Percentiles rank a stretch among this genome's conserved stretches.
Conservation (phyloP, 2,113 vertebrate species). For the Chiloscyllium plagiosum region DNA sequence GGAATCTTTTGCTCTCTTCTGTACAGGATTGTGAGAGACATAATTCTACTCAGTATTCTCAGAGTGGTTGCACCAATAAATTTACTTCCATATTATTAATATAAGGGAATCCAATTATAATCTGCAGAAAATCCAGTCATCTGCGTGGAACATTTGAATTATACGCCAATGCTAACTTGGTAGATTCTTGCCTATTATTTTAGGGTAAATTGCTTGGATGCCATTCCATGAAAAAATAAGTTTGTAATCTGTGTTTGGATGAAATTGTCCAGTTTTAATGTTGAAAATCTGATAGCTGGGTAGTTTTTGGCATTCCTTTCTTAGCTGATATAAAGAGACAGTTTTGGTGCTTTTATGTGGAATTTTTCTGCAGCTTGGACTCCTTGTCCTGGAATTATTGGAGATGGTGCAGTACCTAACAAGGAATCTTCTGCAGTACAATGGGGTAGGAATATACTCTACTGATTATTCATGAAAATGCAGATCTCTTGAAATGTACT, state of each 20-base stretch:
- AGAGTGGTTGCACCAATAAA: background rate
- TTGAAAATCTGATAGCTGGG: background rate
- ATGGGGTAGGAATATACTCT: background rate
- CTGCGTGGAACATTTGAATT: background rate
- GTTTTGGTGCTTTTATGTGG: background rate
- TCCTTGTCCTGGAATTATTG: background rate
- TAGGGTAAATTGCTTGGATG: background rate
- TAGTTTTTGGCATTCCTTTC: background rate
- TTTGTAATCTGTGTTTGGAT: background rate
- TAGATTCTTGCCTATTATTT: background rate
- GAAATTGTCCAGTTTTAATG: conserved; percentile 5
- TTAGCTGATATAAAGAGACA: background rate
- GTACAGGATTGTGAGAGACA: background rate
- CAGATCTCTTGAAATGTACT: background rate
- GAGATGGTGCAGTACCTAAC: background rate
- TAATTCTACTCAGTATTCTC: background rate
- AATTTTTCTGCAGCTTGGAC: background rate
- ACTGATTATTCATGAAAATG: background rate
- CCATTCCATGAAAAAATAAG: background rate
- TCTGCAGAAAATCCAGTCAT: background rate
- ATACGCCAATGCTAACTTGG: background rate
- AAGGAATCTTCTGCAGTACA: background rate
- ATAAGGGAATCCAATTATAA: background rate
- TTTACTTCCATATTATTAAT: background rate
- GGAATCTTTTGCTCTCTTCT: background rate